Evolutionary conservation across 1,140 invertebrate species (phyloP), one percentile per base, ranked within the genome.

Genomic region (Anthonomus grandis): DNA sequence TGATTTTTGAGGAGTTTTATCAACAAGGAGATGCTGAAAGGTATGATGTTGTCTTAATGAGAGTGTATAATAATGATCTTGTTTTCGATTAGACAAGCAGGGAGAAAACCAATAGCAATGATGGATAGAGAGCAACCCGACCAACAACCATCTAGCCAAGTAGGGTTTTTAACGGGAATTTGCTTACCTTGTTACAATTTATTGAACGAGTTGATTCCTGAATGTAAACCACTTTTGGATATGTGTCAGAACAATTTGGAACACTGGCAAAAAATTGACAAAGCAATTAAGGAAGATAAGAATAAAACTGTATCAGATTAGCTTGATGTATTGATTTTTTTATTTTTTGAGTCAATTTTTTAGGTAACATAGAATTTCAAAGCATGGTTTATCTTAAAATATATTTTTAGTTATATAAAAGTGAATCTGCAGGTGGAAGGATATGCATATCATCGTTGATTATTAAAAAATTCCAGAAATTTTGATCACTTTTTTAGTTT

Each of bases 1-100:
- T 61, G 4, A 91, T 93, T 57, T 90, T 91, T 74, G 86, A 91
- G 68, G 90, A 93, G 69, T 93, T 93, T 73, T 92, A 91, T 73
- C 82, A 86, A 60, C 88, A 91, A 75, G 87, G 78, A 22, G 89
- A 92, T 70, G 84, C 83, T 23, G 89, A 91, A 70, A 78, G 81
- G 54, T 57, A n/a, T 18, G 39, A 5, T 1, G 19, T 2, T 4
- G 24, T 41, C 22, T 25, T 42, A 15, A 24, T 9, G 15, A 42
- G 37, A 21, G 18, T 49, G 21, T n/a, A 6, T 42, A 15, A 42
- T 15, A 9, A 15, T 37, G 31, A 4, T 17, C 21, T 41, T 1
- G 24, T 45, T 23, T 45, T 10, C 9, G 38, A 9, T 8, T 47
- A 56, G 54, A 58, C 76, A 76, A 9, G 80, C 81, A 37, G 89